Evolutionary conservation across 1,140 invertebrate genomes (phyloP).

Genomic region (Delia radicum): DNA sequence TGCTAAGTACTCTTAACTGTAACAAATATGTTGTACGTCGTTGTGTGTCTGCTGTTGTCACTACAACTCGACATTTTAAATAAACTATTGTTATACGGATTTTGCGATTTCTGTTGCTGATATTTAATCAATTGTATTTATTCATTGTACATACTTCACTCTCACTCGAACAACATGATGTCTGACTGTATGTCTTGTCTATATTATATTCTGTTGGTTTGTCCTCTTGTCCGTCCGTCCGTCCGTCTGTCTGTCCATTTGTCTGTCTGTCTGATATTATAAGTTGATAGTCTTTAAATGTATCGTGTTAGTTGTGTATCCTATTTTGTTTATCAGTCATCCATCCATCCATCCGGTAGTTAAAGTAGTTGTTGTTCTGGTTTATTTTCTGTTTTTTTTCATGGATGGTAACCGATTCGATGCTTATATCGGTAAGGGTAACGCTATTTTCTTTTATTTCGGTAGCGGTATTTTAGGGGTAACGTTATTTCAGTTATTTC

Average conservation of each 20-base stretch:
- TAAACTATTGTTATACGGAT: background rate
- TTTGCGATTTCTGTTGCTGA: background rate
- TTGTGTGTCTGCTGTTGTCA: background rate
- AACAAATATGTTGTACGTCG: no score
- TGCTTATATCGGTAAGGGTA: no score
- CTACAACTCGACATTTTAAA: background rate
- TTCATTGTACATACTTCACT: background rate
- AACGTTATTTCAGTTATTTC: no score
- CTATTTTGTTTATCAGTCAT: background rate
- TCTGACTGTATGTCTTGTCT: background rate
- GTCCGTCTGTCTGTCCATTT: background rate
- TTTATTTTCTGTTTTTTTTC: no score
- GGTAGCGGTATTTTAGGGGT: no score
- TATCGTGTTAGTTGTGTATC: background rate
- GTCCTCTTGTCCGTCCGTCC: no score
- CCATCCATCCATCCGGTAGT: background rate
- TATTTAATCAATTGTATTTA: background rate
- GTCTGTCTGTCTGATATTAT: background rate
- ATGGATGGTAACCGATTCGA: no score
- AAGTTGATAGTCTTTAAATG: background rate
- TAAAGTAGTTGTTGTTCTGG: background rate
- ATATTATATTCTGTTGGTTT: no score
- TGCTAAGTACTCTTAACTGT: no score
- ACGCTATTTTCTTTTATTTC: no score
- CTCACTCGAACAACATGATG: background rate